A percentile compares a stretch with the other conserved stretches of the same genome.
phyloP scores from a whole-genome alignment of 2,888 invertebrate species.

The Rhagium mordax region DNA sequence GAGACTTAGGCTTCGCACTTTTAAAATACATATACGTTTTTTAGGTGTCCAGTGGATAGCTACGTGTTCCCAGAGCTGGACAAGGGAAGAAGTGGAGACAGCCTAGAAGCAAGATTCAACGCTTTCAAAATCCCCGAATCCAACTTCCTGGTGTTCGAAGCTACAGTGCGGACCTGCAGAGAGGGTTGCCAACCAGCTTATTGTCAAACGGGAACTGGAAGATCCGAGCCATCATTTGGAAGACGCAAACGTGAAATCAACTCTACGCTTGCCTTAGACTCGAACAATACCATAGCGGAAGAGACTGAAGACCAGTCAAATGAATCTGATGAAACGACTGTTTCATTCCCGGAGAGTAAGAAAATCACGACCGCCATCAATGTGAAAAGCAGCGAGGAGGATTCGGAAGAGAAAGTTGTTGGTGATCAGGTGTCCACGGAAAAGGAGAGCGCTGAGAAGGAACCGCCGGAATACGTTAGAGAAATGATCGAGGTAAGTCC shows the following conservation, averaged over 20 bases:
- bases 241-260: conserved; percentile 76
- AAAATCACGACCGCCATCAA: conserved; percentile 15
- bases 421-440: conserved; percentile 73
- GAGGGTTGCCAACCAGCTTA: conserved; percentile 94
- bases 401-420: conserved; percentile 65
- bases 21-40: conserved; percentile 52
- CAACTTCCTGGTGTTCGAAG: conserved; percentile 93
- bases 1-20: too few species aligned
- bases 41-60: conserved; percentile 91
- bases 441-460: conserved; percentile 72
- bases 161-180: conserved; percentile 89
- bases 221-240: conserved; percentile 88
- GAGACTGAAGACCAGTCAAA: conserved; percentile 51
- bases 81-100: conserved; percentile 87
- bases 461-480: conserved; percentile 79
- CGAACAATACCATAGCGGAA: conserved; percentile 46
- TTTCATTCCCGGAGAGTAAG: conserved; percentile 66
- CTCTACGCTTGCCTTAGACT: conserved; percentile 54
- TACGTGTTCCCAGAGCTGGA: conserved; percentile 94
- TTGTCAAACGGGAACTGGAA: conserved; percentile 81
- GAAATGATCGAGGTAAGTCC: conserved; percentile 90
- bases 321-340: conserved; percentile 59
- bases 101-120: conserved; percentile 91
- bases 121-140: conserved; percentile 96
- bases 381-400: conserved; percentile 49